phyloP scores from a whole-genome alignment of 2,113 vertebrate genomes.

The Erythrolamprus reginae region DNA sequence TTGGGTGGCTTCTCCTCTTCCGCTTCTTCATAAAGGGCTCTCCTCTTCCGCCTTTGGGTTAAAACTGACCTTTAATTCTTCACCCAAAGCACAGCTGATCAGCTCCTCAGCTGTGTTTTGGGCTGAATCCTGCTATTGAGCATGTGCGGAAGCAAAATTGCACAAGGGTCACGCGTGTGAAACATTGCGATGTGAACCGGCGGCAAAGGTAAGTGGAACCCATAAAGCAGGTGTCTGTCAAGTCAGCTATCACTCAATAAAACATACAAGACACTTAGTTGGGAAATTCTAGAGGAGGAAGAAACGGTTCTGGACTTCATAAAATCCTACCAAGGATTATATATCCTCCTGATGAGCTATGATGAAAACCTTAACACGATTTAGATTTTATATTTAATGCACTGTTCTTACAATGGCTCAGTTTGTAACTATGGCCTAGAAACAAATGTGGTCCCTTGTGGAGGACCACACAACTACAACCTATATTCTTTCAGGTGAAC shows the following conservation, averaged over 20 bases:
- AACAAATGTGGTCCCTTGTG: neutral
- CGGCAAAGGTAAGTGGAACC: too few species aligned
- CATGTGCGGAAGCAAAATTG: too few species aligned
- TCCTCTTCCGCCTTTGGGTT: too few species aligned
- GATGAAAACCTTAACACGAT: neutral
- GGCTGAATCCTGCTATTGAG: too few species aligned
- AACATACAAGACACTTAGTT: neutral
- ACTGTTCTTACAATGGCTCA: neutral
- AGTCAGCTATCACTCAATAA: neutral
- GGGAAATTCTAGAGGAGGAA: neutral
- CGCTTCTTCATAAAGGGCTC: too few species aligned
- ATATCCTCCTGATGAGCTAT: neutral
- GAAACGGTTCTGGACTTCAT: neutral
- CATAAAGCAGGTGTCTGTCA: neutral
- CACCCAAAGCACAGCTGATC: too few species aligned
- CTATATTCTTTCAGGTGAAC: neutral
- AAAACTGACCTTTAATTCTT: too few species aligned
- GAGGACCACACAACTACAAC: neutral
- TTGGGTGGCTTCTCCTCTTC: too few species aligned
- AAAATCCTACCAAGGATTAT: neutral
- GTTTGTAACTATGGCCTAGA: neutral
- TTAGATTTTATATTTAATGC: neutral
- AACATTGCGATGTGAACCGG: too few species aligned
- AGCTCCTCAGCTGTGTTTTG: too few species aligned
- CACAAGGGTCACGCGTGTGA: too few species aligned